A percentile compares a stretch with the other conserved stretches of the same genome.
Evolutionary conservation across 1,140 invertebrate species (phyloP).

Genomic region (Eueides isabella): DNA sequence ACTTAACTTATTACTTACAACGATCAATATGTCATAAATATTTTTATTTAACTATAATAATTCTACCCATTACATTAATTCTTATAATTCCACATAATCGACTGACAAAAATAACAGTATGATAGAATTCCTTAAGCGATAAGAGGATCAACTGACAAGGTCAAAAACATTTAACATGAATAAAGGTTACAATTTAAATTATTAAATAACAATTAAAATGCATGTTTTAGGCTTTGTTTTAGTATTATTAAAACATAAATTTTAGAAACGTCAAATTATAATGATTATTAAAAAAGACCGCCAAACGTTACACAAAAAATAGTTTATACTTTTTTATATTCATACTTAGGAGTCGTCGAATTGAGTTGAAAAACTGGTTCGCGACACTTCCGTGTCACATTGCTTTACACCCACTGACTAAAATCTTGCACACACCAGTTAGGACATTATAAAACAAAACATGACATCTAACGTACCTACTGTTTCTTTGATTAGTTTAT

Average conservation of each 20-base stretch:
- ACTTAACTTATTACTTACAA: too few species aligned
- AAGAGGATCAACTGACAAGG: background rate
- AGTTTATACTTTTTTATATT: conserved; percentile 32
- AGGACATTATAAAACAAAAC: conserved; percentile 29
- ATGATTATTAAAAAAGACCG: background rate
- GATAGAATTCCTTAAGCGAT: background rate
- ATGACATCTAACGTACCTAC: conserved; percentile 9
- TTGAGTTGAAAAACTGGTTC: conserved; percentile 41
- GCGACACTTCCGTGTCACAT: conserved; percentile 42
- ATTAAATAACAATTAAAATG: conserved; percentile 15
- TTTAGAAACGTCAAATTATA: background rate
- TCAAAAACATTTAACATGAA: background rate
- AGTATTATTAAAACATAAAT: background rate
- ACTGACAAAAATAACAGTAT: background rate
- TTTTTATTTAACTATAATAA: background rate
- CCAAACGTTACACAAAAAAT: conserved; percentile 15
- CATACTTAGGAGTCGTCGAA: conserved; percentile 33
- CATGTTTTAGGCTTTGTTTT: conserved; percentile 1
- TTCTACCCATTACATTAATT: background rate
- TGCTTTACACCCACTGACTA: conserved; percentile 37
- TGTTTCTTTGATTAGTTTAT: too few species aligned
- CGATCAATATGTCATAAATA: background rate
- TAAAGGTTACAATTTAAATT: conserved; percentile 6
- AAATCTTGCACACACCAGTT: conserved; percentile 30
- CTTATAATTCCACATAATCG: background rate